phyloP scores from a whole-genome alignment of 2,797 vertebrate species.

The Pachyuromys duprasi region DNA sequence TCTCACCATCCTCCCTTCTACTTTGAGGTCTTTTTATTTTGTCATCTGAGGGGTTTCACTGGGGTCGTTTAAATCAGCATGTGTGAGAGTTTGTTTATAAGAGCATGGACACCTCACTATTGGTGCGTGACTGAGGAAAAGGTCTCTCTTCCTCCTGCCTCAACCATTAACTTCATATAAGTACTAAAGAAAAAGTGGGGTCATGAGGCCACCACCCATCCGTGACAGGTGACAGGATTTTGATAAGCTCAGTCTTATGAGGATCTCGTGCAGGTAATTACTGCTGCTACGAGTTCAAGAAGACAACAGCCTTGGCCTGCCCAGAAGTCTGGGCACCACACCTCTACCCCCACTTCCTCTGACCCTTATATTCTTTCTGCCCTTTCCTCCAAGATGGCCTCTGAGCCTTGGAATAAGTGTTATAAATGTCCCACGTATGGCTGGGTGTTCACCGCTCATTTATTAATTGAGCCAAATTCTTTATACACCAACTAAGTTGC shows the following conservation, averaged over 20 bases:
- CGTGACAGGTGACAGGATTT: too few species aligned
- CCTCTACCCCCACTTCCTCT: background rate
- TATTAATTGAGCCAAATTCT: background rate
- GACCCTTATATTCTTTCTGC: background rate
- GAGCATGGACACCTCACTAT: background rate
- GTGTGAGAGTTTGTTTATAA: background rate
- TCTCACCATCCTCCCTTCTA: background rate
- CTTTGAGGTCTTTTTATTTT: background rate
- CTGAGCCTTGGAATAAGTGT: background rate
- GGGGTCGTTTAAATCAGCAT: background rate
- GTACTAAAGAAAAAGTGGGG: background rate
- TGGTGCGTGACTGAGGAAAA: background rate
- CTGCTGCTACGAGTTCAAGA: background rate
- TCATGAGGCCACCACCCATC: background rate
- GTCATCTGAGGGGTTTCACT: background rate
- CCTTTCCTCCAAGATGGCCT: background rate
- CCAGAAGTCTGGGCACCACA: background rate
- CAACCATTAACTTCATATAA: background rate
- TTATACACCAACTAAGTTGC: conserved; percentile 1
- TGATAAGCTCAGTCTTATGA: background rate
- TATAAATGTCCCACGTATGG: background rate
- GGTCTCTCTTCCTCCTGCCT: background rate
- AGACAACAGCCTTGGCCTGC: background rate
- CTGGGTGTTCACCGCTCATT: background rate
- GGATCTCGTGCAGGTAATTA: background rate